Conservation (phyloP, 1,140 invertebrate genomes). For the Elymnias hypermnestra region DNA sequence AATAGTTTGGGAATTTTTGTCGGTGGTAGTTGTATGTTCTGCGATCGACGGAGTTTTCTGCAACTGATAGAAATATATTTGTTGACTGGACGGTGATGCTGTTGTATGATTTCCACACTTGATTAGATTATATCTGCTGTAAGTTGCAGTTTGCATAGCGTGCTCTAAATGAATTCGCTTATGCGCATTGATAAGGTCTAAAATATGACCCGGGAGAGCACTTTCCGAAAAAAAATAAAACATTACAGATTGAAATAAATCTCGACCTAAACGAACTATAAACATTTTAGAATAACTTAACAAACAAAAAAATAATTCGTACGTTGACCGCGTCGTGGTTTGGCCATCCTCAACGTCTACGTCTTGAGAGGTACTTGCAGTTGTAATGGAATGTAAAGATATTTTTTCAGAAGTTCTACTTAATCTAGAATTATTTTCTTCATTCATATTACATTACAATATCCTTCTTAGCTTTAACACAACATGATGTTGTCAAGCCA, state of each 20-base stretch:
- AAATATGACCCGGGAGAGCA: conserved; percentile 41
- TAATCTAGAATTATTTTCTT: conserved; percentile 31
- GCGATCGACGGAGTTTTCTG: neutral
- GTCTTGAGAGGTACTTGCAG: conserved; percentile 14
- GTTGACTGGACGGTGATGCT: conserved; percentile 13
- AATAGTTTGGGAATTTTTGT: conserved; percentile 9
- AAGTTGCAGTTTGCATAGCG: conserved; percentile 29
- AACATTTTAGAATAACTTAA: conserved; percentile 50
- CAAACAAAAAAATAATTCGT: conserved; percentile 51
- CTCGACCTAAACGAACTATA: conserved; percentile 42
- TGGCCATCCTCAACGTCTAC: conserved; percentile 32
- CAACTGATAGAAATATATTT: conserved; percentile 28
- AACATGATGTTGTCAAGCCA: neutral
- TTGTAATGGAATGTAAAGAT: conserved; percentile 9
- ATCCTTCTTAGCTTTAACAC: conserved; percentile 2
- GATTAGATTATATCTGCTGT: conserved; percentile 34
- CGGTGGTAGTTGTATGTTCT: neutral
- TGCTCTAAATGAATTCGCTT: conserved; percentile 30
- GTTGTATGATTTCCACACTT: conserved; percentile 7
- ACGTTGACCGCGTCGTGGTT: conserved; percentile 36
- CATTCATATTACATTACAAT: conserved; percentile 49
- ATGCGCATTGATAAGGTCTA: conserved; percentile 37
- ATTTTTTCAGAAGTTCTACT: conserved; percentile 29
- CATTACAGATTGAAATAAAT: conserved; percentile 36
- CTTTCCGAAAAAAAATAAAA: conserved; percentile 32